Percentiles rank a stretch among this genome's conserved stretches.
Evolutionary conservation across 2,113 vertebrate genomes (phyloP).

Genomic region (Chloropsis hardwickii): DNA sequence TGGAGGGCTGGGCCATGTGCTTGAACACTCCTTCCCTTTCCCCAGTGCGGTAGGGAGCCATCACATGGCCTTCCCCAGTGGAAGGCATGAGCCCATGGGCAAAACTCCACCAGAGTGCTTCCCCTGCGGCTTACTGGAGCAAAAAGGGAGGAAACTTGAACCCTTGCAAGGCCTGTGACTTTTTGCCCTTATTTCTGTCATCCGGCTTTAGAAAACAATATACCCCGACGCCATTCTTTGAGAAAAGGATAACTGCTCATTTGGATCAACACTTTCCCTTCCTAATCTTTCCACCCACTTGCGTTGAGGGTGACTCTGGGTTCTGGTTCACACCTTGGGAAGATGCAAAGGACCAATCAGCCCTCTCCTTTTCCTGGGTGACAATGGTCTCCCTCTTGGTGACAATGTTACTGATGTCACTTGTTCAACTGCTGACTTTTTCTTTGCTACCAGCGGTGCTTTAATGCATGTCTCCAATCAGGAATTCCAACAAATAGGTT

Average conservation of each 20-base stretch:
- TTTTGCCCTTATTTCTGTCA: not conserved
- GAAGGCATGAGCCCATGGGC: not conserved
- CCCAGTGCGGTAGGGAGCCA: rapidly evolving
- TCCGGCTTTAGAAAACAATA: not conserved
- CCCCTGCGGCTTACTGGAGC: not conserved
- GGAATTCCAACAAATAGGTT: not conserved
- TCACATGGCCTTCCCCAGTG: not conserved
- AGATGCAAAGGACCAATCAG: not conserved
- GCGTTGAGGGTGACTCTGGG: not conserved
- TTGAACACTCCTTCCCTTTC: rapidly evolving
- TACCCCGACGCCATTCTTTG: not conserved
- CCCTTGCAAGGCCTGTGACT: not conserved
- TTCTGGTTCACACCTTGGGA: not conserved
- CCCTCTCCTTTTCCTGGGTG: not conserved
- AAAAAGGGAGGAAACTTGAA: not conserved
- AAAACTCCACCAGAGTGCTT: not conserved
- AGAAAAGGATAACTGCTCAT: not conserved
- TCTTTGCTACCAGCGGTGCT: not conserved
- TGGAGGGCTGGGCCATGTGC: not conserved
- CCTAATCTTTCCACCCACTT: not conserved
- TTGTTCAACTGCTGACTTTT: not conserved
- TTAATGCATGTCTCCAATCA: not conserved
- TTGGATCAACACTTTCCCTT: not conserved
- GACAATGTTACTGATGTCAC: not conserved
- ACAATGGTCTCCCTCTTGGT: not conserved